phyloP scores from a whole-genome alignment of 2,797 vertebrate species.

The Mycteria americana region DNA sequence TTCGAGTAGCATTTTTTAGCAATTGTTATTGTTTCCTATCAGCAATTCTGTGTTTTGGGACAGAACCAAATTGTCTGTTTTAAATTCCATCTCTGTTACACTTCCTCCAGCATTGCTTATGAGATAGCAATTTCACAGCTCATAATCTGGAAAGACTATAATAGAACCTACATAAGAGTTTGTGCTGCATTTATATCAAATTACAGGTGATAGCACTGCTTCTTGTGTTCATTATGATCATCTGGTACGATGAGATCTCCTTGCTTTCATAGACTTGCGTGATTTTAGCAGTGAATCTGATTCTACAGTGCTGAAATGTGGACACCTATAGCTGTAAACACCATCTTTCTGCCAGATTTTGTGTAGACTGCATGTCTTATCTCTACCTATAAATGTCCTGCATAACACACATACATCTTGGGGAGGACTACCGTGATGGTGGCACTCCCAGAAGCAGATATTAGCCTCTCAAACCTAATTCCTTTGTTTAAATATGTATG shows the following conservation, averaged over 20 bases:
- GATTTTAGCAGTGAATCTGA: not conserved
- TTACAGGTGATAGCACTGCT: not conserved
- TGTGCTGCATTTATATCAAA: not conserved
- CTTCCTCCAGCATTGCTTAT: conserved; percentile 20
- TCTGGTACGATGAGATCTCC: not conserved
- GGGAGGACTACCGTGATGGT: not conserved
- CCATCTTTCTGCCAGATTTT: not conserved
- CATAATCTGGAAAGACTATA: conserved; percentile 8
- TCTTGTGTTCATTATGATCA: not conserved
- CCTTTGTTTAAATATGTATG: not conserved
- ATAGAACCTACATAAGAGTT: not conserved
- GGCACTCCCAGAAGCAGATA: not conserved
- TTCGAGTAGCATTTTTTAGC: conserved; percentile 8
- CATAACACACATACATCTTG: not conserved
- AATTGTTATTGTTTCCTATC: conserved; percentile 27
- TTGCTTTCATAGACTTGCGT: not conserved
- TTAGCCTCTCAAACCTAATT: not conserved
- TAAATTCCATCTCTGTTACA: conserved; percentile 18
- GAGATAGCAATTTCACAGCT: conserved; percentile 39
- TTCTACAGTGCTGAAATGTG: not conserved
- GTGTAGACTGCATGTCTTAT: not conserved
- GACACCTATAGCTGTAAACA: not conserved
- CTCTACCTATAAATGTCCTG: not conserved
- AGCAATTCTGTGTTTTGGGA: conserved; percentile 33
- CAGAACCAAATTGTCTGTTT: conserved; percentile 40